Conservation (phyloP, 2,888 invertebrate genomes). For the Callyntrura sp. region DNA sequence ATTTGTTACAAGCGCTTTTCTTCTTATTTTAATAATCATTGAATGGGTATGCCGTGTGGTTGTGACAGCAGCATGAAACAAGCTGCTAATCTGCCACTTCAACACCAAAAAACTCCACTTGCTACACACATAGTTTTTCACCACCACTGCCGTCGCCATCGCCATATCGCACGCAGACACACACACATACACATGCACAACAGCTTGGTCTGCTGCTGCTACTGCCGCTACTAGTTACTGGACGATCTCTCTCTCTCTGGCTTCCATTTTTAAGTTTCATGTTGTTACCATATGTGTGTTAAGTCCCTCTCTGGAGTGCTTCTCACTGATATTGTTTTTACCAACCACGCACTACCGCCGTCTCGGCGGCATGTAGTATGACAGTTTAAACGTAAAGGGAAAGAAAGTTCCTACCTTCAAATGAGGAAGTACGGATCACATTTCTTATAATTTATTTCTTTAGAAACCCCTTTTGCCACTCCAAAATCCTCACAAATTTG, state of each 20-base stretch:
- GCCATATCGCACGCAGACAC: not conserved
- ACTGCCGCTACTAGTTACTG: too few relatives aligned
- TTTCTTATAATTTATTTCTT: slow-evolving; percentile 13
- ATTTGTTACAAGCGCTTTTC: slow-evolving; percentile 47
- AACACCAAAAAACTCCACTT: not conserved
- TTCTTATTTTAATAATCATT: slow-evolving; percentile 57
- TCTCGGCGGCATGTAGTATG: too few relatives aligned
- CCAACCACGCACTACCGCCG: not conserved
- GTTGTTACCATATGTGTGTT: slow-evolving; percentile 59
- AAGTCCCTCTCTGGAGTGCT: slow-evolving; percentile 24
- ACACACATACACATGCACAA: not conserved
- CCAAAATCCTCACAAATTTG: slow-evolving; percentile 15
- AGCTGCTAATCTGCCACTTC: slow-evolving; percentile 74
- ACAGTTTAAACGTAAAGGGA: not conserved
- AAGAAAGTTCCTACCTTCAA: slow-evolving; percentile 25
- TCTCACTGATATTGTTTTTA: not conserved
- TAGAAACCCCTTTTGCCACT: slow-evolving; percentile 12
- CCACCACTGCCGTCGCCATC: not conserved
- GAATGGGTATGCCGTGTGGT: slow-evolving; percentile 69
- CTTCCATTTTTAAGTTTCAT: slow-evolving; percentile 43
- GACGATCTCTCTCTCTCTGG: not conserved
- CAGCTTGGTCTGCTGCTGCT: not conserved
- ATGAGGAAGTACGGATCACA: slow-evolving; percentile 49
- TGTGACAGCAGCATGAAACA: slow-evolving; percentile 70
- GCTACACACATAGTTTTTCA: not conserved